A percentile compares a stretch with the other conserved stretches of the same genome.
phyloP scores from a whole-genome alignment of 2,888 invertebrate genomes.

The Nemotelus nigrinus region DNA sequence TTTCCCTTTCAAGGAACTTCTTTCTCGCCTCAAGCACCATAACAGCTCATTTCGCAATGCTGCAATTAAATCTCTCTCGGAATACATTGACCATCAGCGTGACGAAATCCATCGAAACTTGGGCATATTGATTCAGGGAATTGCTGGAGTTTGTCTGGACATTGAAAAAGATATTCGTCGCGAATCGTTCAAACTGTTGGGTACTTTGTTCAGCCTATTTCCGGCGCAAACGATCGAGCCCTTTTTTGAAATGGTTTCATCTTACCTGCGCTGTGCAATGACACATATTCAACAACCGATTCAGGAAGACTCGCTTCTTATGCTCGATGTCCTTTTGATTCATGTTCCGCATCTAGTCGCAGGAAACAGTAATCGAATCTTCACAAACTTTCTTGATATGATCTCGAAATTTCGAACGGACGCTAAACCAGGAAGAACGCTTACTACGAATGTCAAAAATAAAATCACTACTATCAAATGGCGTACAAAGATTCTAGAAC shows the following conservation, averaged over 20 bases:
- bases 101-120: slow-evolving; percentile 68
- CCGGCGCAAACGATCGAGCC: slow-evolving; percentile 64
- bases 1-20: slow-evolving; percentile 56
- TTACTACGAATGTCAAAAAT: slow-evolving; percentile 76
- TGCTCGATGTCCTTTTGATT: slow-evolving; percentile 80
- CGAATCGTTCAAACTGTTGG: slow-evolving; percentile 66
- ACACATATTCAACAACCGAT: slow-evolving; percentile 84
- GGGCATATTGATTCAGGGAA: slow-evolving; percentile 74
- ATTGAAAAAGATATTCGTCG: slow-evolving; percentile 70
- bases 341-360: slow-evolving; percentile 75
- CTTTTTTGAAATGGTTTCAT: slow-evolving; percentile 80
- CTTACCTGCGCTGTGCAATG: slow-evolving; percentile 88
- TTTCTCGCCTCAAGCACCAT: slow-evolving; percentile 67
- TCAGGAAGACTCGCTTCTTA: slow-evolving; percentile 83
- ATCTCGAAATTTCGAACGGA: slow-evolving; percentile 79
- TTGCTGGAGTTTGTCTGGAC: slow-evolving; percentile 77
- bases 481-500: slow-evolving; percentile 78
- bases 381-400: slow-evolving; percentile 84
- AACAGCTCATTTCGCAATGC: slow-evolving; percentile 61
- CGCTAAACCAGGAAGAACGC: slow-evolving; percentile 72
- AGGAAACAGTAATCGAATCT: slow-evolving; percentile 74
- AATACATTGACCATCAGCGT: slow-evolving; percentile 63
- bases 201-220: slow-evolving; percentile 57
- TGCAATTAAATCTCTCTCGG: slow-evolving; percentile 59
- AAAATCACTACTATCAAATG: slow-evolving; percentile 81